A percentile compares a stretch with the other conserved stretches of the same genome.
Conservation (phyloP, 2,888 invertebrate species). For the Bellardia bayeri region DNA sequence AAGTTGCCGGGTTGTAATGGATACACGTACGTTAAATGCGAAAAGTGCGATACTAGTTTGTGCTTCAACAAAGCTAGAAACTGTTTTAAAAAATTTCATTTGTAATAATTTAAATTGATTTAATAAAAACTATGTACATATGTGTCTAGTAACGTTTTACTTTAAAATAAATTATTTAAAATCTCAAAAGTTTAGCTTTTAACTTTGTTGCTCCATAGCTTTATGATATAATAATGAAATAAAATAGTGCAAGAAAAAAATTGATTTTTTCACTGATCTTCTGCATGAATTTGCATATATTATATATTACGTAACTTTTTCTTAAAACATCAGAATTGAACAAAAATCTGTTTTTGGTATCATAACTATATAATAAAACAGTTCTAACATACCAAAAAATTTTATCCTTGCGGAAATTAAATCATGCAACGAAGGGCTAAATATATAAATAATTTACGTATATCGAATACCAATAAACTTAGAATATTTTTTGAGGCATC, state of each 20-base stretch:
- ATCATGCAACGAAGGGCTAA: slow-evolving; percentile 4
- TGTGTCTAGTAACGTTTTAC: neutral
- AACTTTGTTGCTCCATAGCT: neutral
- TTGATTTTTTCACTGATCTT: neutral
- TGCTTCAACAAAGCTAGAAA: neutral
- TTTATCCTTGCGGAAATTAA: neutral
- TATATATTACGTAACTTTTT: neutral
- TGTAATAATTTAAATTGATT: neutral
- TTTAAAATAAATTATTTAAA: neutral
- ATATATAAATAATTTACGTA: too few species aligned
- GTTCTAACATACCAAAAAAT: neutral
- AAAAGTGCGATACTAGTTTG: neutral
- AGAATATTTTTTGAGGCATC: too few species aligned
- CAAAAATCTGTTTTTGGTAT: neutral
- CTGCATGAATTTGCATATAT: slow-evolving; percentile 2
- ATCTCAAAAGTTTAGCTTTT: neutral
- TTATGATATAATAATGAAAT: neutral
- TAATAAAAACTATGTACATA: too few species aligned
- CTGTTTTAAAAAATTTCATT: neutral
- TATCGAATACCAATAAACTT: too few species aligned
- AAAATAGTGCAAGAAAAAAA: neutral
- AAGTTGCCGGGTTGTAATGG: neutral
- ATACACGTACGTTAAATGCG: neutral
- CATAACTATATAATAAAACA: neutral
- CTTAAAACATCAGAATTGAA: neutral